Base-by-base conservation (phyloP, 37 sponge, comb jelly and placozoan genomes). In the Ephydatia muelleri region DNA sequence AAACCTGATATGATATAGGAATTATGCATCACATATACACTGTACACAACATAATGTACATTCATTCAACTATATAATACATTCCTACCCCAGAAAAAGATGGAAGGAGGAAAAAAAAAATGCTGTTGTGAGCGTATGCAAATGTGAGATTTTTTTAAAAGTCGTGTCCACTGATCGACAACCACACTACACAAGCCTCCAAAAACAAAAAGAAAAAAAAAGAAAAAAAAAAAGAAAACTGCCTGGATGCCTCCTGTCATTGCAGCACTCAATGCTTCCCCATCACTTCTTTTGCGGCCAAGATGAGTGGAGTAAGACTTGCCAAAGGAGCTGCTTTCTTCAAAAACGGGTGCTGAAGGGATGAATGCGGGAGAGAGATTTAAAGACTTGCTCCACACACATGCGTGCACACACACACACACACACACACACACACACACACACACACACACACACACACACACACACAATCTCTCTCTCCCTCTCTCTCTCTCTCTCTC, bases 301-400 rank as follows among this genome's bases (percentile, higher is more conserved):
- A 37, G 25, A 99, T 99, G 23, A 97, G 91, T 25, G 97, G 97
- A 11, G 94, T 95, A 72, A 99, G 82, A 68, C 94, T 95, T 16
- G 97, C 90, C 27, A 99, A 76, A 64, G 99, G 97, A 22, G 95
- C 95, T 34, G 97, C 92, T 57, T 97, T 93, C 67, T 87, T 85
- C 33, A 99, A 77, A 89, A 99, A 99, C 19, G 91, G 91, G 65
- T 99, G 99, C 96, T 97, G 85, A 66, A 92, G 38, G 40, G 75
- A 80, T 35, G 79, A 40, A 31, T 74, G 70, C 66, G 35, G 36
- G 43, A 34, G 70, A 49, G 14, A 14, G 16, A 14, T 16, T 5
- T 19, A 57, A 14, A 9, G 43, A 6, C n/a, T n/a, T n/a, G n/a
- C n/a, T n/a, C n/a, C n/a, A n/a, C n/a, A n/a, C n/a, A n/a, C n/a